phyloP scores from a whole-genome alignment of 2,888 invertebrate species.

The Drosophila nr. perissopoda region DNA sequence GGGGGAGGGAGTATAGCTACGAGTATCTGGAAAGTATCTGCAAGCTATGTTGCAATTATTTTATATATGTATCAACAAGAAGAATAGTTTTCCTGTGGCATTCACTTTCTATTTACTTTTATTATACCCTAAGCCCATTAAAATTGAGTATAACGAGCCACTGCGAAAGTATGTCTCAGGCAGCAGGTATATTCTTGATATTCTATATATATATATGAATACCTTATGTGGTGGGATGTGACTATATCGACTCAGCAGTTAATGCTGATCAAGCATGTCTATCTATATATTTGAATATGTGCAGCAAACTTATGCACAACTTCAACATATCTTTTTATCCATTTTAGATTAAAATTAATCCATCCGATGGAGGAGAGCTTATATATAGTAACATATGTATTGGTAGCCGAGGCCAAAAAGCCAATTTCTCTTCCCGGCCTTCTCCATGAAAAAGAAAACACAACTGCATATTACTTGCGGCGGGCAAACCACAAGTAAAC shows the following conservation, averaged over 20 bases:
- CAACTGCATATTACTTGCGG: constrained; percentile 56
- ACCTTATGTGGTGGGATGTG: background rate
- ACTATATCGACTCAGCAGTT: background rate
- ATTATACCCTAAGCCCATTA: background rate
- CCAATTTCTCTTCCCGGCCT: constrained; percentile 14
- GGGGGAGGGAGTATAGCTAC: background rate
- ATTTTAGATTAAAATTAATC: background rate
- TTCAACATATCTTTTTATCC: background rate
- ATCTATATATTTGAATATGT: background rate
- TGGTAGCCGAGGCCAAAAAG: constrained; percentile 20
- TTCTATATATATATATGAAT: background rate
- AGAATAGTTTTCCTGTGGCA: constrained; percentile 11
- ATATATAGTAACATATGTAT: constrained; percentile 2
- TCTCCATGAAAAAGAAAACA: constrained; percentile 15
- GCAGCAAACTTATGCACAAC: background rate
- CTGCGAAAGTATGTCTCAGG: background rate
- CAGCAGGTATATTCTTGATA: background rate
- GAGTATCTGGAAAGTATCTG: constrained; percentile 8
- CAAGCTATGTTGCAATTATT: constrained; percentile 2
- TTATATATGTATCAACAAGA: background rate
- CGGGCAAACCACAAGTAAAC: constrained; percentile 69
- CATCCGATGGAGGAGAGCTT: background rate
- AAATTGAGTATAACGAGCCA: background rate
- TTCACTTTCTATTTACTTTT: constrained; percentile 4
- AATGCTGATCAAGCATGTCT: background rate